Conservation (phyloP, 1,140 invertebrate species). For the Cryptotermes secundus region DNA sequence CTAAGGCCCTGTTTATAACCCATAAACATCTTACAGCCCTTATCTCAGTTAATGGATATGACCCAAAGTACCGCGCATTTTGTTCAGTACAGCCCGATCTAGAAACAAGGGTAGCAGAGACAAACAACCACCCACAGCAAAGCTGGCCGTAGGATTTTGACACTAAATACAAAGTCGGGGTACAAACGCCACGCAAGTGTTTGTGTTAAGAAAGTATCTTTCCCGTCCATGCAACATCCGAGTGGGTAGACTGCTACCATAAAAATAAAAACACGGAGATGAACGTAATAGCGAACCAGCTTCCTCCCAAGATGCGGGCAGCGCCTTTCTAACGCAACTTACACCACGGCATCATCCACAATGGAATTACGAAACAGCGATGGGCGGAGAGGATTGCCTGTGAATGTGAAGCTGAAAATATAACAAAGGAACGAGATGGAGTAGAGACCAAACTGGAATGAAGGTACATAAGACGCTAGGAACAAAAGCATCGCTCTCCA, state of each 20-base stretch:
- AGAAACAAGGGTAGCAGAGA: no score
- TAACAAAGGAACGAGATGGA: not conserved
- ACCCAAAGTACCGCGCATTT: no score
- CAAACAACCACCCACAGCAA: no score
- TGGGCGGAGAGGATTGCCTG: not conserved
- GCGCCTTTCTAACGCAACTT: no score
- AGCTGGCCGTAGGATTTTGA: no score
- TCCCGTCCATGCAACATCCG: not conserved
- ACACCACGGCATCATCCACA: not conserved
- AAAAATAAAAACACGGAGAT: not conserved
- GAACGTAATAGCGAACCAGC: not conserved
- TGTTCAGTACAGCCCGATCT: no score
- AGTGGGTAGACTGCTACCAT: not conserved
- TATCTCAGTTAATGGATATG: no score
- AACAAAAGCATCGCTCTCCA: no score
- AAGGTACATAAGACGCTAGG: not conserved
- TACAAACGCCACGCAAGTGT: not conserved
- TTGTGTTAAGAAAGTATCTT: not conserved
- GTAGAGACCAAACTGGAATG: not conserved
- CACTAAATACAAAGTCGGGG: no score
- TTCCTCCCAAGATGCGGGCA: not conserved
- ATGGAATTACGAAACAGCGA: not conserved
- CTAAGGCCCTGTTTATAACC: no score
- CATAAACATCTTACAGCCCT: no score
- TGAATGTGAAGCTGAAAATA: not conserved